Percentiles rank a stretch among this genome's conserved stretches.
These are phyloP conservation scores for Teinopalpus imperialis DNA, from an alignment of 2,888 invertebrate species.

Conservation along the genomic window DNA sequence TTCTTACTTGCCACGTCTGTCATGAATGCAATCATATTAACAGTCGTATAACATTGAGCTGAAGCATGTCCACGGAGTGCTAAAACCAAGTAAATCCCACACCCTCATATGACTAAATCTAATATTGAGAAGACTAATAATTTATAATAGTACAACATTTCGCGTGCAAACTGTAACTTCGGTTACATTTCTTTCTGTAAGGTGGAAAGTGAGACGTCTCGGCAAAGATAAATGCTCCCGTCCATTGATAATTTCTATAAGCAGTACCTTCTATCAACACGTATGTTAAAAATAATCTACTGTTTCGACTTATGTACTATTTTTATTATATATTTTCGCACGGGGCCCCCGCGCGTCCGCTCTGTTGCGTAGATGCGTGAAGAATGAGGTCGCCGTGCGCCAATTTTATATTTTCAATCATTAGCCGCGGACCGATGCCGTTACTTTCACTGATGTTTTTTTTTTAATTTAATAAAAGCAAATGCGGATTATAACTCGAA, in stretches of 20 bases:
- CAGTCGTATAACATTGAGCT: no score
- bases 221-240: constrained; percentile 4
- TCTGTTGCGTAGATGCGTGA: constrained; percentile 55
- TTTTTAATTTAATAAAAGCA: constrained; percentile 22
- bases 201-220: no score
- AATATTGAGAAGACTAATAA: not conserved
- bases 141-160: no score
- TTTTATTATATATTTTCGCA: constrained; percentile 66
- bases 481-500: not conserved
- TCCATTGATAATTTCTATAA: constrained; percentile 43
- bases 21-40: no score
- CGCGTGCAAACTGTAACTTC: no score
- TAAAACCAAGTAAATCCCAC: no score
- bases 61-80: no score
- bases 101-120: constrained; percentile 9
- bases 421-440: constrained; percentile 46
- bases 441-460: constrained; percentile 61
- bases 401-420: constrained; percentile 75
- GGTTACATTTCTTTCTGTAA: not conserved
- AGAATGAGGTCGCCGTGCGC: constrained; percentile 74
- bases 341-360: constrained; percentile 45
- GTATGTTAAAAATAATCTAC: constrained; percentile 16
- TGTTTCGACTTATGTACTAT: constrained; percentile 30
- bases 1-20: no score
- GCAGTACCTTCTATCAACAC: constrained; percentile 22